Evolutionary conservation across 2,113 vertebrate species (phyloP).

Genomic region (Psittacara wagleri): DNA sequence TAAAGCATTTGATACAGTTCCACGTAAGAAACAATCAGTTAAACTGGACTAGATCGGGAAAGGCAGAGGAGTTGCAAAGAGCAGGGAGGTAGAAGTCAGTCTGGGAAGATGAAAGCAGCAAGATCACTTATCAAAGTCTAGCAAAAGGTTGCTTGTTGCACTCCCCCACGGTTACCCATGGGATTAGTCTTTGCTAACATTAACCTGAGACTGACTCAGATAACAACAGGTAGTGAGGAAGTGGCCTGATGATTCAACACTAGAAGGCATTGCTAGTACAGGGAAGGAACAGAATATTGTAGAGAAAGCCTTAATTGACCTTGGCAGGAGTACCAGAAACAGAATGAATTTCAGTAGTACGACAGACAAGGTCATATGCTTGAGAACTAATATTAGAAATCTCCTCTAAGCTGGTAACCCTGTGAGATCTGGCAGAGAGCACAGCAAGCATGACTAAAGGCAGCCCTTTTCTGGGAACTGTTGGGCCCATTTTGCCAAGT

Average conservation of each 20-base stretch:
- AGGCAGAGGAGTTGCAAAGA: neutral
- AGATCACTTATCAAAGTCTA: neutral
- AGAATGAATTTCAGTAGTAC: slow-evolving; percentile 33
- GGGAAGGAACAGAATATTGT: neutral
- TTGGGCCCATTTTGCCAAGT: neutral
- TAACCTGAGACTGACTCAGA: neutral
- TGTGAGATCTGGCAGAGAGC: neutral
- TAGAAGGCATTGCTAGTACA: slow-evolving; percentile 19
- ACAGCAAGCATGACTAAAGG: neutral
- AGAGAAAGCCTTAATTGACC: slow-evolving; percentile 24
- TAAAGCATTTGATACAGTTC: neutral
- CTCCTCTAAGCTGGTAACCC: slow-evolving; percentile 15
- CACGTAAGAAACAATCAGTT: neutral
- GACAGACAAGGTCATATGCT: slow-evolving; percentile 28
- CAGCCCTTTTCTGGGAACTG: neutral
- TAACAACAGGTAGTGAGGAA: neutral
- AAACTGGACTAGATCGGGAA: neutral
- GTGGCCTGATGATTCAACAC: neutral
- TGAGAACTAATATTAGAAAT: slow-evolving; percentile 33
- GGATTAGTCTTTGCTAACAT: neutral
- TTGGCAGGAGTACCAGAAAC: slow-evolving; percentile 35
- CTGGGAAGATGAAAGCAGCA: neutral
- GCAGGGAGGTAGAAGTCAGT: neutral
- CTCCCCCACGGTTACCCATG: neutral
- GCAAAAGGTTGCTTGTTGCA: neutral